phyloP scores from a whole-genome alignment of 2,113 vertebrate genomes.

The Oncorhynchus gorbuscha region DNA sequence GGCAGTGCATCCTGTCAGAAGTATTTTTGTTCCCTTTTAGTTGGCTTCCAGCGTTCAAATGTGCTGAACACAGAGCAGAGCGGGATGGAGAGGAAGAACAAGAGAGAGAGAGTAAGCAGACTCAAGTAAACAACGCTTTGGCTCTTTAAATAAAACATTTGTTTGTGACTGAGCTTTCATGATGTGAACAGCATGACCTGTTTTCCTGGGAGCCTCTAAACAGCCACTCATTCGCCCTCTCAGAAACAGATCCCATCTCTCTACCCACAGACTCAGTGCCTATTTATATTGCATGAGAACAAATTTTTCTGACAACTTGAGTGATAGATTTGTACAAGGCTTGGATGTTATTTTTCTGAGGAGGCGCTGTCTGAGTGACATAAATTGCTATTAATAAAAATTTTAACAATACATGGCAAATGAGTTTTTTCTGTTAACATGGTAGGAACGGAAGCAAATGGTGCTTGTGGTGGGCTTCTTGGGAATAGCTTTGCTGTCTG shows the following conservation, averaged over 20 bases:
- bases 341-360: slow-evolving; percentile 80
- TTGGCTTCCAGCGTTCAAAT: slow-evolving; percentile 63
- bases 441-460: slow-evolving; percentile 70
- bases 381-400: slow-evolving; percentile 90
- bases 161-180: slow-evolving; percentile 75
- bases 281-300: slow-evolving; percentile 93
- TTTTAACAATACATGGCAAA: slow-evolving; percentile 88
- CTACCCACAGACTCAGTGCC: slow-evolving; percentile 74
- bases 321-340: slow-evolving; percentile 87
- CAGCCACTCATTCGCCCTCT: slow-evolving; percentile 70
- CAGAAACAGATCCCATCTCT: slow-evolving; percentile 80
- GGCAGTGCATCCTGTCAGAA: slow-evolving; percentile 70
- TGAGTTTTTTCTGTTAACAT: slow-evolving; percentile 91
- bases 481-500: slow-evolving; percentile 67
- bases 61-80: slow-evolving; percentile 61
- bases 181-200: slow-evolving; percentile 78
- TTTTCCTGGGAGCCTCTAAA: slow-evolving; percentile 71
- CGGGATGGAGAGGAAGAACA: slow-evolving; percentile 57
- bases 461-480: slow-evolving; percentile 73
- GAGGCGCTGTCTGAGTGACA: slow-evolving; percentile 81
- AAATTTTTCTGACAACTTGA: slow-evolving; percentile 91
- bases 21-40: slow-evolving; percentile 65
- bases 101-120: slow-evolving; percentile 49
- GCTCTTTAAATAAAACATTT: slow-evolving; percentile 80
- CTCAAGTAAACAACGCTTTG: slow-evolving; percentile 75